These are phyloP conservation scores for Colius striatus DNA, from an alignment of 2,113 vertebrate species.

Conservation along the genomic window DNA sequence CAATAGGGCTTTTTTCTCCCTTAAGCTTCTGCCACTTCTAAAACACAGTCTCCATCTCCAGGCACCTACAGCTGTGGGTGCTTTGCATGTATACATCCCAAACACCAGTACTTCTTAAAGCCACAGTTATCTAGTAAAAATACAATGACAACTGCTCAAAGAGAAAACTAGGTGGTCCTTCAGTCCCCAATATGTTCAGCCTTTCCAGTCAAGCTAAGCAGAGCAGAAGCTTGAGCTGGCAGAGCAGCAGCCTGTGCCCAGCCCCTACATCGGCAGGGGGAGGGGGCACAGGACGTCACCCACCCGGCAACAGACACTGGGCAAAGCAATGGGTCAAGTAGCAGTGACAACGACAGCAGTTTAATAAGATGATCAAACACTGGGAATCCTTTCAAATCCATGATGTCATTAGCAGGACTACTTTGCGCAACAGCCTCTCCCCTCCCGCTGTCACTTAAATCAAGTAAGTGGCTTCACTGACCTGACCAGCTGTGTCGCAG, in stretches of 20 bases:
- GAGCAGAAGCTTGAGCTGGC: not conserved
- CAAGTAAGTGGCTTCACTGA: conserved; percentile 73
- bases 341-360: not conserved
- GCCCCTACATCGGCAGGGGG: rapidly evolving
- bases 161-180: not conserved
- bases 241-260: not conserved
- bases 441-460: conserved; percentile 35
- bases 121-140: not conserved
- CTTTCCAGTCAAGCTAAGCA: not conserved
- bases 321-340: not conserved
- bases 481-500: conserved; percentile 93
- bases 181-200: not conserved
- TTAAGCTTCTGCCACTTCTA: not conserved
- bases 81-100: rapidly evolving
- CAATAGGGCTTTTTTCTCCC: not conserved
- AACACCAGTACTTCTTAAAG: not conserved
- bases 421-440: not conserved
- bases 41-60: not conserved
- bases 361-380: conserved; percentile 16
- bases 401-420: not conserved
- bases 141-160: not conserved
- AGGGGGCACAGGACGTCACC: rapidly evolving
- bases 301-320: not conserved
- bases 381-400: conserved; percentile 29
- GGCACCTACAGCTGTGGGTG: not conserved